Percentiles rank a stretch among this genome's conserved stretches.
Evolutionary conservation across 2,888 invertebrate genomes (phyloP).

Genomic region (Epirrita christyi): DNA sequence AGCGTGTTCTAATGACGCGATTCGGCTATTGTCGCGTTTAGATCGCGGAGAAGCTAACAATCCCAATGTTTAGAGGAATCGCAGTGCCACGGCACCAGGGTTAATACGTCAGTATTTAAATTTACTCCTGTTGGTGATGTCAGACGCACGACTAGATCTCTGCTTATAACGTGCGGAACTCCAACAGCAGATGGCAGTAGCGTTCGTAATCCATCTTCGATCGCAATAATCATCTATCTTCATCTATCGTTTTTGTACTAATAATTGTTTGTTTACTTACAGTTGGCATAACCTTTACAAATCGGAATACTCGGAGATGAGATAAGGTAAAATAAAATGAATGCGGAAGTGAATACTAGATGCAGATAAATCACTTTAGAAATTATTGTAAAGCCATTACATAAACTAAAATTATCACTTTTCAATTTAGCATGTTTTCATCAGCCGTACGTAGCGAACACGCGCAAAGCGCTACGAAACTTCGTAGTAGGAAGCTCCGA

Average conservation of each 20-base stretch:
- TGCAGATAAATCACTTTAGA: conserved; percentile 2
- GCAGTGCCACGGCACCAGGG: conserved; percentile 52
- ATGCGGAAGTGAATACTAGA: conserved; percentile 12
- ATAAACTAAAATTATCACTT: conserved; percentile 10
- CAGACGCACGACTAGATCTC: conserved; percentile 81
- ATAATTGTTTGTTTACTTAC: conserved; percentile 35
- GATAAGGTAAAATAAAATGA: background rate
- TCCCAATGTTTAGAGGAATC: conserved; percentile 61
- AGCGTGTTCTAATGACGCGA: conserved; percentile 47
- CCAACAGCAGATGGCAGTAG: conserved; percentile 75
- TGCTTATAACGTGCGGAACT: conserved; percentile 65
- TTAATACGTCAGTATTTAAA: conserved; percentile 80
- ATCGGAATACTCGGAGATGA: background rate
- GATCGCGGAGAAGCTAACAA: conserved; percentile 53
- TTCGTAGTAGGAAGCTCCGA: conserved; percentile 44
- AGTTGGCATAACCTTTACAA: conserved; percentile 1
- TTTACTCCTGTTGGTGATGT: conserved; percentile 80
- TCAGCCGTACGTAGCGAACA: conserved; percentile 13
- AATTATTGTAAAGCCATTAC: background rate
- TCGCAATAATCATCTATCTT: conserved; percentile 26
- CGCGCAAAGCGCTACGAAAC: conserved; percentile 33
- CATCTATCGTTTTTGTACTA: conserved; percentile 3
- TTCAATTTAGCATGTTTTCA: conserved; percentile 5
- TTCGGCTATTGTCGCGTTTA: conserved; percentile 43
- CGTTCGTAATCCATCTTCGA: conserved; percentile 45